Conservation (phyloP, 2,797 vertebrate species). For the Microctenopoma steveboyesi region DNA sequence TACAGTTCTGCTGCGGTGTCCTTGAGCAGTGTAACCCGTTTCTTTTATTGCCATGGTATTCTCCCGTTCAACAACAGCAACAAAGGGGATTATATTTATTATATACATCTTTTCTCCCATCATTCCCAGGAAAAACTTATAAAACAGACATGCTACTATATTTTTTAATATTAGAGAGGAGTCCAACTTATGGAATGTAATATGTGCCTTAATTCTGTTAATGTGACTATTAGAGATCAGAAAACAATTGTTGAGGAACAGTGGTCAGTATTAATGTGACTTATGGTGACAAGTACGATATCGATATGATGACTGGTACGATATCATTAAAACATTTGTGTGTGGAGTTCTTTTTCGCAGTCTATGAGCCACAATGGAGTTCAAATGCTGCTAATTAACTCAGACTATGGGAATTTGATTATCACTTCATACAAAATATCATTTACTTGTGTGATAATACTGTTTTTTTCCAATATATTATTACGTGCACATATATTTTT, state of each 20-base stretch:
- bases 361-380: not conserved
- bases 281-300: too few relatives aligned
- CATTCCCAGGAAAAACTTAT: not conserved
- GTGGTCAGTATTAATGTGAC: too few relatives aligned
- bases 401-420: too few relatives aligned
- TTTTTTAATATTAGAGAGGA: not conserved
- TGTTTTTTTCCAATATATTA: not conserved
- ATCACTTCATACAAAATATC: not conserved
- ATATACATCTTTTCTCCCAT: not conserved
- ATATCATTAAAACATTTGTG: not conserved
- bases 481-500: too few relatives aligned
- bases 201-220: not conserved
- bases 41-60: constrained; percentile 7
- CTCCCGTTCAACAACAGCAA: not conserved
- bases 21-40: not conserved
- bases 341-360: not conserved
- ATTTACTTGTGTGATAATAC: not conserved
- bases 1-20: constrained; percentile 17
- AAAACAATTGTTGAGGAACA: not conserved
- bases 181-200: not conserved
- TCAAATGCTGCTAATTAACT: not conserved
- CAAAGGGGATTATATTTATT: not conserved
- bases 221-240: not conserved
- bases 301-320: too few relatives aligned
- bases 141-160: not conserved